A percentile compares a stretch with the other conserved stretches of the same genome.
These are phyloP conservation scores for Rhagonycha lutea DNA, from an alignment of 2,888 invertebrate genomes.

Conservation along the genomic window DNA sequence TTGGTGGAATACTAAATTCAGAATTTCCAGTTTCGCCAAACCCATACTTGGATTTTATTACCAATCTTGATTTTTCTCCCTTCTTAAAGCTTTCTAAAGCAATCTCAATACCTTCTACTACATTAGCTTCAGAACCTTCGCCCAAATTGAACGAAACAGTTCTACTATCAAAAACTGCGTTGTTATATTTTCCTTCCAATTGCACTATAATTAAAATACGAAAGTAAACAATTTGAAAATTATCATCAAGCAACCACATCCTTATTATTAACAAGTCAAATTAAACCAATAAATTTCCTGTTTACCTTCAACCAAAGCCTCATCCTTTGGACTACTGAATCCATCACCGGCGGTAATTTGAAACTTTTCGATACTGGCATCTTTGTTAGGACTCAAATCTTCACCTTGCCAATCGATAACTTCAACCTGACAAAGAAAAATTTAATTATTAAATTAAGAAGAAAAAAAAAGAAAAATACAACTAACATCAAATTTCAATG, in stretches of 20 bases:
- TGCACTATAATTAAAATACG: slow-evolving; percentile 65
- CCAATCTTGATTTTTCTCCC: slow-evolving; percentile 76
- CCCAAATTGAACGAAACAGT: slow-evolving; percentile 84
- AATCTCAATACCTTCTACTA: slow-evolving; percentile 82
- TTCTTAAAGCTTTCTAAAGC: slow-evolving; percentile 81
- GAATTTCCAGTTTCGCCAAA: slow-evolving; percentile 74
- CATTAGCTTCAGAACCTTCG: slow-evolving; percentile 76
- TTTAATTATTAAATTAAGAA: neutral
- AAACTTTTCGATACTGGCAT: slow-evolving; percentile 79
- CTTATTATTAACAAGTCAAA: slow-evolving; percentile 1
- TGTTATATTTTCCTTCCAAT: slow-evolving; percentile 69
- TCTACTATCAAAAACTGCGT: slow-evolving; percentile 75
- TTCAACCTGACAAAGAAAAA: slow-evolving; percentile 66
- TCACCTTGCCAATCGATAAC: slow-evolving; percentile 86
- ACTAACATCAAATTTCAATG: slow-evolving; percentile 84
- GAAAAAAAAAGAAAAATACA: neutral
- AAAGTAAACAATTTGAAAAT: neutral
- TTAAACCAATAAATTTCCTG: neutral
- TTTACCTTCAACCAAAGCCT: slow-evolving; percentile 80
- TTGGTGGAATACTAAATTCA: slow-evolving; percentile 75
- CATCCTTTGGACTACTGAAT: slow-evolving; percentile 76
- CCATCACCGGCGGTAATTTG: slow-evolving; percentile 74
- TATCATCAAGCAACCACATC: slow-evolving; percentile 7
- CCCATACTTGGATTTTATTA: slow-evolving; percentile 77
- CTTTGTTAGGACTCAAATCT: slow-evolving; percentile 83